Conservation (phyloP, 1,140 invertebrate genomes). For the Halotydeus destructor region DNA sequence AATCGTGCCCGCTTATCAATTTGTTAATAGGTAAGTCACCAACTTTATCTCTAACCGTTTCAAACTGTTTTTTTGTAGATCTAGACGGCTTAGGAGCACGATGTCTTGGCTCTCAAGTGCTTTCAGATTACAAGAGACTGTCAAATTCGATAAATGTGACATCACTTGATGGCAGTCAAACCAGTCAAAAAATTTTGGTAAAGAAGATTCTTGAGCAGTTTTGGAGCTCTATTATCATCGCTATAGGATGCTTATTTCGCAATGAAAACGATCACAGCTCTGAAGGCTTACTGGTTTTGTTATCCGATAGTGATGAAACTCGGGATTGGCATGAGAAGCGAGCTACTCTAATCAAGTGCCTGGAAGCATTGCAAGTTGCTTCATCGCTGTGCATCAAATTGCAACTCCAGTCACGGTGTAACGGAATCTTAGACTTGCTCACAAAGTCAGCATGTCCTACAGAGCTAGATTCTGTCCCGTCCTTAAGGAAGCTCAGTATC, state of each 20-base stretch:
- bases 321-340: not conserved
- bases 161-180: not conserved
- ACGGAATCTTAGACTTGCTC: slow-evolving; percentile 51
- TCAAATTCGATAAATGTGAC: not conserved
- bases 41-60: slow-evolving; percentile 5
- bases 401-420: slow-evolving; percentile 61
- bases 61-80: slow-evolving; percentile 31
- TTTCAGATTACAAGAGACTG: slow-evolving; percentile 46
- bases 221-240: not conserved
- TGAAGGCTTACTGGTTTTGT: not conserved
- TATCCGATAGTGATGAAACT: not conserved
- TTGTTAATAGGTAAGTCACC: slow-evolving; percentile 32
- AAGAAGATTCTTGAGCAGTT: not conserved
- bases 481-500: no score
- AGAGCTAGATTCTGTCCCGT: not conserved
- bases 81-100: slow-evolving; percentile 54
- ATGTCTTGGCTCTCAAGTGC: slow-evolving; percentile 40
- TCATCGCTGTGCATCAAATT: slow-evolving; percentile 33
- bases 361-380: slow-evolving; percentile 63
- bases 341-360: slow-evolving; percentile 28
- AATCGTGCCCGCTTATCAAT: slow-evolving; percentile 48
- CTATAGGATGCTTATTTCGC: not conserved
- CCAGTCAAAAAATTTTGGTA: not conserved
- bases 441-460: slow-evolving; percentile 6
- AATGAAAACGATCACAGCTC: not conserved